Conservation (phyloP, 30 jellyfish, hydroid and myxozoan species). For the Hydractinia echinata region DNA sequence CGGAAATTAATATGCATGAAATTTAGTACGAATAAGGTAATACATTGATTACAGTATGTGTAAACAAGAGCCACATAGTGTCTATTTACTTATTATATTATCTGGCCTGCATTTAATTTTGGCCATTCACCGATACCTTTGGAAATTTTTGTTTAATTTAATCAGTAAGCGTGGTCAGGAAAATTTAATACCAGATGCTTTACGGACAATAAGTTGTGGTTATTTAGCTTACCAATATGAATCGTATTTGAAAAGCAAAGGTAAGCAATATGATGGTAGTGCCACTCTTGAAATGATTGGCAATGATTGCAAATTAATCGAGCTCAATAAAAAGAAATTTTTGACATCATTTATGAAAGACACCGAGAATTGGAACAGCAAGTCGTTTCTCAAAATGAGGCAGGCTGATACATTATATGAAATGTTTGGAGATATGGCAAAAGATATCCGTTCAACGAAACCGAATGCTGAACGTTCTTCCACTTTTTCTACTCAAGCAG, state of each 20-base stretch:
- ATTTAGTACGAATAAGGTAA: too few species aligned
- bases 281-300: conserved; percentile 5
- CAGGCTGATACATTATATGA: not conserved
- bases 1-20: not conserved
- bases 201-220: conserved; percentile 23
- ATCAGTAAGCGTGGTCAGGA: not conserved
- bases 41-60: too few species aligned
- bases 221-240: conserved; percentile 27
- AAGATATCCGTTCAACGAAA: not conserved
- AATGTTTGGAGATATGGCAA: not conserved
- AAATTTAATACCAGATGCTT: conserved; percentile 1
- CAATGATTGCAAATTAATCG: conserved; percentile 1
- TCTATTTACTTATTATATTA: too few species aligned
- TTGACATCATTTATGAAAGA: not conserved
- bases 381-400: not conserved
- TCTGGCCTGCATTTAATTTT: conserved; percentile 8
- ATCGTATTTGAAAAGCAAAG: conserved; percentile 21
- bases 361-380: not conserved
- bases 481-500: not conserved
- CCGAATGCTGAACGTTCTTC: not conserved
- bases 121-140: conserved; percentile 31
- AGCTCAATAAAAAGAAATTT: not conserved
- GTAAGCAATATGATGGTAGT: not conserved
- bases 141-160: conserved; percentile 8
- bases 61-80: too few species aligned